Conservation (phyloP, 2,888 invertebrate genomes). For the Agrotis exclamationis region DNA sequence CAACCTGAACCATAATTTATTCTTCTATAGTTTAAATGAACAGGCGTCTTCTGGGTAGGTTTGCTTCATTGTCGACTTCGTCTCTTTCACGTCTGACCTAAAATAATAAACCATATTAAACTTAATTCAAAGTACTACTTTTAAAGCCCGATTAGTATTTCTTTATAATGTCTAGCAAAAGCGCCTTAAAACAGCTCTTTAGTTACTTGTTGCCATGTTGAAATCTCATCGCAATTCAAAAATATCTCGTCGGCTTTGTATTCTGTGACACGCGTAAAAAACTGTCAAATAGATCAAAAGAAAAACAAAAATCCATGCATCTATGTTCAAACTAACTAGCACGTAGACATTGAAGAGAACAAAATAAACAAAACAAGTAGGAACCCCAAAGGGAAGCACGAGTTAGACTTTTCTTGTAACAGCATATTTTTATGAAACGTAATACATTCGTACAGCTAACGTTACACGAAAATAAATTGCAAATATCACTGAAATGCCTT, state of each 20-base stretch:
- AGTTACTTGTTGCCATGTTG: neutral
- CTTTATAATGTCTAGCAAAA: neutral
- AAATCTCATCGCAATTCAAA: neutral
- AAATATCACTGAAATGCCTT: constrained; percentile 38
- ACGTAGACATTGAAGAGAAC: neutral
- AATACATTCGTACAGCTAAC: constrained; percentile 12
- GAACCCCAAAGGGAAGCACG: neutral
- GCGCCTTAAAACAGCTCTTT: neutral
- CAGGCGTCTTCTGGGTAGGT: too few relatives aligned
- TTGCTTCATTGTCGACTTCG: too few relatives aligned
- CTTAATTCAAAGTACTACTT: neutral
- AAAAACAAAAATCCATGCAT: neutral
- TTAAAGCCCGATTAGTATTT: neutral
- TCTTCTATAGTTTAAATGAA: too few relatives aligned
- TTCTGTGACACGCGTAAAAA: neutral
- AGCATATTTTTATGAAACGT: constrained; percentile 20
- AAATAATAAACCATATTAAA: too few relatives aligned
- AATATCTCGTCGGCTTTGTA: neutral
- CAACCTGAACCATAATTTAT: too few relatives aligned
- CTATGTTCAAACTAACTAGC: constrained; percentile 16
- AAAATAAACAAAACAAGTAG: constrained; percentile 13
- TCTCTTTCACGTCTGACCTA: too few relatives aligned
- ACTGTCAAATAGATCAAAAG: constrained; percentile 20
- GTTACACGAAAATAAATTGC: constrained; percentile 45
- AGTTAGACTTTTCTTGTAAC: neutral